These are phyloP conservation scores for Drosophila nannoptera DNA, from an alignment of 1,140 invertebrate genomes.

Conservation along the genomic window DNA sequence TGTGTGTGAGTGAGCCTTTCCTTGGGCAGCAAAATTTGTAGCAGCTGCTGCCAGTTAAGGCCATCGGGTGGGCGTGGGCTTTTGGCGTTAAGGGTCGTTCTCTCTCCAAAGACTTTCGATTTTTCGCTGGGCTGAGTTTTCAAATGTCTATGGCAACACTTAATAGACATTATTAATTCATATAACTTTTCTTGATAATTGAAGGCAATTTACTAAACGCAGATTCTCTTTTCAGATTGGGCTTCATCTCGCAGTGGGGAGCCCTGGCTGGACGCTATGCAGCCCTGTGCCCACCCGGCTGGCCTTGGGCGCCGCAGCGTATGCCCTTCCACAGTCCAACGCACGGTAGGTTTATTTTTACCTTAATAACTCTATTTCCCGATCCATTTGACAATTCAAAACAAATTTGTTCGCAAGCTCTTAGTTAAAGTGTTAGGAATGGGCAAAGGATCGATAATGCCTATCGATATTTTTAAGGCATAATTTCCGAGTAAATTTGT, in stretches of 20 bases:
- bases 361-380: too few species aligned
- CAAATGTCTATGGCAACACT: background rate
- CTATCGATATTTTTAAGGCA: too few species aligned
- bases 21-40: slow-evolving; percentile 48
- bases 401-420: too few species aligned
- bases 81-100: slow-evolving; percentile 56
- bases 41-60: slow-evolving; percentile 71
- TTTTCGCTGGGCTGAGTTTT: slow-evolving; percentile 9
- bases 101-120: slow-evolving; percentile 15
- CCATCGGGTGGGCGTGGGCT: slow-evolving; percentile 40
- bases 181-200: slow-evolving; percentile 36
- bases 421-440: too few species aligned
- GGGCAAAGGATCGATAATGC: too few species aligned
- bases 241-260: slow-evolving; percentile 88
- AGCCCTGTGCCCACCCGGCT: slow-evolving; percentile 81
- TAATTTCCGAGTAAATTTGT: too few species aligned
- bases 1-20: slow-evolving; percentile 19
- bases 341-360: slow-evolving; percentile 72
- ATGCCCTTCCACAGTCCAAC: slow-evolving; percentile 79
- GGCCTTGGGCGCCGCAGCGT: slow-evolving; percentile 81
- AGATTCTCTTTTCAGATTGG: slow-evolving; percentile 83
- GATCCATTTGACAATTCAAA: too few species aligned
- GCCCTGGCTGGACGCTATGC: slow-evolving; percentile 85
- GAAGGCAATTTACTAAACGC: slow-evolving; percentile 50
- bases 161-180: slow-evolving; percentile 14